Conservation (phyloP, 2,113 vertebrate genomes). For the Oriolus oriolus region DNA sequence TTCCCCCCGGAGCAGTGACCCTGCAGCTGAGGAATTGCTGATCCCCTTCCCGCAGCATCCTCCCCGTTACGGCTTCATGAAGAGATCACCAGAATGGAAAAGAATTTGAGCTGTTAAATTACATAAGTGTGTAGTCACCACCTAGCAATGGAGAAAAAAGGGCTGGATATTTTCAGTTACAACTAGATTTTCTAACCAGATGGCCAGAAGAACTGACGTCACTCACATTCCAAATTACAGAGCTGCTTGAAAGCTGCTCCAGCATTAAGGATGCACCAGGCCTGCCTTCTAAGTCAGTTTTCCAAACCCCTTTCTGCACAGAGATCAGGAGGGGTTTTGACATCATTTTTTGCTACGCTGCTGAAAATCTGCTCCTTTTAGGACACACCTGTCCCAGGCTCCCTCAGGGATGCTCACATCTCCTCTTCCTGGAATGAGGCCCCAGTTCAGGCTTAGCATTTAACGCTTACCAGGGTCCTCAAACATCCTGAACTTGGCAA, state of each 20-base stretch:
- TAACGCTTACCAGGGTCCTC: not conserved
- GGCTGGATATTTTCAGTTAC: slow-evolving; percentile 67
- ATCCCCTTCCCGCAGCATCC: not conserved
- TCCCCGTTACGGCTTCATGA: not conserved
- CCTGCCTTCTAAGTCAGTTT: slow-evolving; percentile 2
- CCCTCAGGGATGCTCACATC: not conserved
- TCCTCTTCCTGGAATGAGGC: not conserved
- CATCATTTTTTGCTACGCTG: not conserved
- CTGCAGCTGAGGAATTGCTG: not conserved
- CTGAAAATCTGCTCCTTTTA: not conserved
- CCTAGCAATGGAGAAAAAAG: slow-evolving; percentile 66
- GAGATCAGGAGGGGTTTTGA: not conserved
- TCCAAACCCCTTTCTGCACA: slow-evolving; percentile 10
- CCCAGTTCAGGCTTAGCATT: not conserved
- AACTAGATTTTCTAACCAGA: slow-evolving; percentile 67
- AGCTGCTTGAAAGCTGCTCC: slow-evolving; percentile 58
- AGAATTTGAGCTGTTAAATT: slow-evolving; percentile 64
- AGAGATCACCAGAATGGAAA: slow-evolving; percentile 62
- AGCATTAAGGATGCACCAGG: slow-evolving; percentile 43
- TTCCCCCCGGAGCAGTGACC: not conserved
- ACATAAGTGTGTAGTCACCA: slow-evolving; percentile 66
- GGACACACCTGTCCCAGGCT: not conserved
- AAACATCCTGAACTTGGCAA: not conserved
- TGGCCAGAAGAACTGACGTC: slow-evolving; percentile 68
- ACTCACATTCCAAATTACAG: slow-evolving; percentile 67